Base-by-base conservation (phyloP, 2,888 invertebrate species). In the Eudemis profundana region DNA sequence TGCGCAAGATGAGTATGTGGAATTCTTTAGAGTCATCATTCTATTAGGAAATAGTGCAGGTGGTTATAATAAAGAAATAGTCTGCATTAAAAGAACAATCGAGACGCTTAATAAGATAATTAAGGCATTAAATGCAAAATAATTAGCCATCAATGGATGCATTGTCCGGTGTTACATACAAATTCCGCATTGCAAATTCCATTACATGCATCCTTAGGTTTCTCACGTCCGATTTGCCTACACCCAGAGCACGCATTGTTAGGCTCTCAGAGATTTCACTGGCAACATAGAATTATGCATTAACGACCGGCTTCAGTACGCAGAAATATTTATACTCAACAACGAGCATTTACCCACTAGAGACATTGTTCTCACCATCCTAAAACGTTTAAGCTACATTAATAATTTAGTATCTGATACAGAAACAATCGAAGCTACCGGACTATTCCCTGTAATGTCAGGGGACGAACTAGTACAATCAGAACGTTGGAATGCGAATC, bases 281-380 rank as follows among this genome's bases (percentile, higher is more conserved):
- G 72, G 81, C 78, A 84, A 83, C 81, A 82, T 84, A 79, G 82
- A 85, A 88, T 87, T 86, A 88, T 86, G 83, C 81, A 84, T 85
- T 84, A 84, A 80, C 78, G 76, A 81, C 78, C 81, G 80, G 82
- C 81, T 80, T 79, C 81, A 83, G 79, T 75, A 79, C 50, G 38
- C 54, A 61, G 56, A 46, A 56, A 61, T 44, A 51, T 54, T 47
- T 33, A 47, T 17, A 40, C 19, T 23, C 56, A 57, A 57, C 19
- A 36, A 46, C 46, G 12, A 27, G 2, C 27, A 5, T 36, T 50
- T 10, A n/a, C 17, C 14, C 27, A 17, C 27, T 33, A 33, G 57
- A 64, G 33, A 44, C 29, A 21, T 21, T 56, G 27, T 29, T 56
- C 42, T 19, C 42, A 56, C 42, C 7, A 29, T 10, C 7, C 17